A percentile compares a stretch with the other conserved stretches of the same genome.
These are phyloP conservation scores for Portevinia maculata DNA, from an alignment of 2,888 invertebrate genomes.

Conservation along the genomic window DNA sequence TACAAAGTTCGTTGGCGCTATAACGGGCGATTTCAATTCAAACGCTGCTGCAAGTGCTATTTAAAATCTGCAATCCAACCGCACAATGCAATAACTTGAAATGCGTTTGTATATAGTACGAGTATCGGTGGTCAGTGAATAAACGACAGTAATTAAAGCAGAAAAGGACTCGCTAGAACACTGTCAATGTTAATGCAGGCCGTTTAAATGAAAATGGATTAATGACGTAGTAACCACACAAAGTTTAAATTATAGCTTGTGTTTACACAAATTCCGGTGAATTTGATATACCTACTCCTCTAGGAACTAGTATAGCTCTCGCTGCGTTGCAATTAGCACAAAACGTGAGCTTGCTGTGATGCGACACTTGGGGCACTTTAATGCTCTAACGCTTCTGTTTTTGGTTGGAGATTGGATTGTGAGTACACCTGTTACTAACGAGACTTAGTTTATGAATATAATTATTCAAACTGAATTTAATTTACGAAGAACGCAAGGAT, in stretches of 20 bases:
- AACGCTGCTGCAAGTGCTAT: conserved; percentile 7
- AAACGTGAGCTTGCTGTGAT: conserved; percentile 50
- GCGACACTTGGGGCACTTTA: conserved; percentile 20
- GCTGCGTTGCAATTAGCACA: conserved; percentile 52
- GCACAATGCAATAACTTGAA: conserved; percentile 7
- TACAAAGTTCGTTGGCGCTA: not conserved
- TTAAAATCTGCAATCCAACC: conserved; percentile 4
- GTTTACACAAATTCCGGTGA: conserved; percentile 64
- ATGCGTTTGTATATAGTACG: not conserved
- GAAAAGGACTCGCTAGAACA: conserved; percentile 36
- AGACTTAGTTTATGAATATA: conserved; percentile 63
- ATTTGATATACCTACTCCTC: conserved; percentile 52
- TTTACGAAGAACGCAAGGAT: conserved; percentile 35
- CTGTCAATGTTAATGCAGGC: conserved; percentile 45
- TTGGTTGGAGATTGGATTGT: conserved; percentile 14
- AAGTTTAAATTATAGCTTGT: conserved; percentile 64
- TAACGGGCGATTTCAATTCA: conserved; percentile 15
- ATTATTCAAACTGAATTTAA: conserved; percentile 63
- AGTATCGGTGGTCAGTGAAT: conserved; percentile 1
- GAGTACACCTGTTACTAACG: conserved; percentile 65
- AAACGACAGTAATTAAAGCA: conserved; percentile 49
- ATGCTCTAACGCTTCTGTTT: conserved; percentile 62
- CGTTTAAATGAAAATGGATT: conserved; percentile 61
- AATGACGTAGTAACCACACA: conserved; percentile 58
- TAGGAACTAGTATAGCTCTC: conserved; percentile 21